phyloP scores from a whole-genome alignment of 1,140 invertebrate species.

The Drosophila leontia region DNA sequence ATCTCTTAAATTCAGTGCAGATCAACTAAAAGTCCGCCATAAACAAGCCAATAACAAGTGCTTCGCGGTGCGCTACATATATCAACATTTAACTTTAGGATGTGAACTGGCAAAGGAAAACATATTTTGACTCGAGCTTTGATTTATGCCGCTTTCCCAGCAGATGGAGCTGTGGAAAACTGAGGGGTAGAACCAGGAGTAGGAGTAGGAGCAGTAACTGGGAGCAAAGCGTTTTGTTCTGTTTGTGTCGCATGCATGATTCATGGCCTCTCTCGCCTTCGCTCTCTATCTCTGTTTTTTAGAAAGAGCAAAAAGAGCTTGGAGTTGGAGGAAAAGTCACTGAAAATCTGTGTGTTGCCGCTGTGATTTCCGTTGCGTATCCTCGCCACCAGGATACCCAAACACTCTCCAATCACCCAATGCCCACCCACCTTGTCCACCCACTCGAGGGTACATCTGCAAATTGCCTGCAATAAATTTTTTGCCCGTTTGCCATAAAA shows the following conservation, averaged over 20 bases:
- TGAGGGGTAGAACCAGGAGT: not conserved
- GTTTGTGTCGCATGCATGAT: conserved; percentile 77
- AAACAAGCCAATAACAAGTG: conserved; percentile 44
- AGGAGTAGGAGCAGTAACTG: conserved; percentile 1
- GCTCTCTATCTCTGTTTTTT: conserved; percentile 31
- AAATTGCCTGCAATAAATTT: conserved; percentile 82
- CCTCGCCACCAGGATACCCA: conserved; percentile 4
- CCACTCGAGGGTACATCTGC: conserved; percentile 59
- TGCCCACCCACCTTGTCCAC: not conserved
- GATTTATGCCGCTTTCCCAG: conserved; percentile 68
- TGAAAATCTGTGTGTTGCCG: conserved; percentile 67
- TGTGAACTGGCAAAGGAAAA: conserved; percentile 57
- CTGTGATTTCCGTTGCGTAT: conserved; percentile 70
- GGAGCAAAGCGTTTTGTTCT: conserved; percentile 59
- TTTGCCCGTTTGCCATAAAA: conserved; percentile 76
- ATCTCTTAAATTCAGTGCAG: not conserved
- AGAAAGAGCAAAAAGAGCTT: conserved; percentile 2
- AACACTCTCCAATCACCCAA: not conserved
- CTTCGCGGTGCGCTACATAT: conserved; percentile 15
- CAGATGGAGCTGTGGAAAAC: not conserved
- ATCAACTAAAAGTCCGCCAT: conserved; percentile 30
- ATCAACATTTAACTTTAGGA: conserved; percentile 48
- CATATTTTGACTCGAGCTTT: conserved; percentile 78
- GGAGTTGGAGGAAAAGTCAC: conserved; percentile 56
- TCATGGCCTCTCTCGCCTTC: conserved; percentile 52